Conservation (phyloP, 2,113 vertebrate species). For the Asarcornis scutulata region DNA sequence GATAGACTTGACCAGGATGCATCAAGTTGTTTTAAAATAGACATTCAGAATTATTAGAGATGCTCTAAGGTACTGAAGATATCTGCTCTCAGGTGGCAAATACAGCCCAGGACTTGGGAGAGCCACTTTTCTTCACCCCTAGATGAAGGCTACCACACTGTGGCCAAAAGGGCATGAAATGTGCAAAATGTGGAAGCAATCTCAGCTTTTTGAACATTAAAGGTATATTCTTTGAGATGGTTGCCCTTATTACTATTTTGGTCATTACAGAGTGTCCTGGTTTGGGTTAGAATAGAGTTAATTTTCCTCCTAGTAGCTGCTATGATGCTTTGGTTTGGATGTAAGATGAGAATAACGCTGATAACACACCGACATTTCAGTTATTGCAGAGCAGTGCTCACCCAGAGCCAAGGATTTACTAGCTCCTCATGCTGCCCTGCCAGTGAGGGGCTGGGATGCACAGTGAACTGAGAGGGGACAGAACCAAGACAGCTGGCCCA, state of each 20-base stretch:
- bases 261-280: background rate
- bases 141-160: background rate
- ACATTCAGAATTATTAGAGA: background rate
- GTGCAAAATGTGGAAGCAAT: background rate
- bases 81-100: background rate
- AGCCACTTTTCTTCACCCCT: background rate
- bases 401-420: no score
- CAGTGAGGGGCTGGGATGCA: no score
- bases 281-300: no score
- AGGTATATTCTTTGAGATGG: background rate
- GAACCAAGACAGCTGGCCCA: no score
- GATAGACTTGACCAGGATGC: background rate
- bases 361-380: no score
- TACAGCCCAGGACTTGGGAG: background rate
- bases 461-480: no score
- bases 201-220: background rate
- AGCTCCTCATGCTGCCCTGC: no score
- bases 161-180: background rate
- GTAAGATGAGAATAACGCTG: no score
- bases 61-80: background rate
- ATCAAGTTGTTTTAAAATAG: background rate
- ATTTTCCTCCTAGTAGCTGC: no score
- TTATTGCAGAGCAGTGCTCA: no score
- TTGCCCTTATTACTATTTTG: background rate
- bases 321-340: no score